Evolutionary conservation across 2,113 vertebrate genomes (phyloP).

Genomic region (Crocuta crocuta): DNA sequence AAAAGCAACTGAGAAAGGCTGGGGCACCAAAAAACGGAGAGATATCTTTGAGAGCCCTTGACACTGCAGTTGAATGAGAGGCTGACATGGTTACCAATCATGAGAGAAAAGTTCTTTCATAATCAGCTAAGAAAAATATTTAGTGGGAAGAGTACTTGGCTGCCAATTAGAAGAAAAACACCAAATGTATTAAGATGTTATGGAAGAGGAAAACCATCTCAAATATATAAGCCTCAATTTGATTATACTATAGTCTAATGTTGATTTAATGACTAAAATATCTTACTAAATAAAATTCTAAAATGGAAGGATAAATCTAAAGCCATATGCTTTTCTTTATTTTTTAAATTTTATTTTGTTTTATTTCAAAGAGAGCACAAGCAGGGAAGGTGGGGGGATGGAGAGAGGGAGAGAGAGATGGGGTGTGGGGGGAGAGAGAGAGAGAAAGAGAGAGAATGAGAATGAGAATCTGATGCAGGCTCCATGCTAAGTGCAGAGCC

Average conservation of each 20-base stretch:
- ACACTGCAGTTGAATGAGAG: background rate
- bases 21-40: background rate
- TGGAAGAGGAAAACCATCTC: background rate
- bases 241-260: background rate
- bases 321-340: background rate
- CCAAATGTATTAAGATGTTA: background rate
- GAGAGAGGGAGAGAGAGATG: too few species aligned
- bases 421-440: too few species aligned
- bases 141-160: background rate
- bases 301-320: slow-evolving; percentile 15
- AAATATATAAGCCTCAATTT: background rate
- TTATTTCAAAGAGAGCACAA: too few species aligned
- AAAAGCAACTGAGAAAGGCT: background rate
- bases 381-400: too few species aligned
- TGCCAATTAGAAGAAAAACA: background rate
- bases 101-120: background rate
- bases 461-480: too few species aligned
- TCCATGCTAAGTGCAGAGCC: too few species aligned
- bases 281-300: background rate
- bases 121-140: background rate
- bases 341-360: too few species aligned
- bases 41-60: background rate
- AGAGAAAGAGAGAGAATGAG: too few species aligned
- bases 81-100: background rate
- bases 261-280: background rate